A percentile compares a stretch with the other conserved stretches of the same genome.
These are phyloP conservation scores for Mionectes olivaceus DNA, from an alignment of 2,797 vertebrate species.

Conservation along the genomic window DNA sequence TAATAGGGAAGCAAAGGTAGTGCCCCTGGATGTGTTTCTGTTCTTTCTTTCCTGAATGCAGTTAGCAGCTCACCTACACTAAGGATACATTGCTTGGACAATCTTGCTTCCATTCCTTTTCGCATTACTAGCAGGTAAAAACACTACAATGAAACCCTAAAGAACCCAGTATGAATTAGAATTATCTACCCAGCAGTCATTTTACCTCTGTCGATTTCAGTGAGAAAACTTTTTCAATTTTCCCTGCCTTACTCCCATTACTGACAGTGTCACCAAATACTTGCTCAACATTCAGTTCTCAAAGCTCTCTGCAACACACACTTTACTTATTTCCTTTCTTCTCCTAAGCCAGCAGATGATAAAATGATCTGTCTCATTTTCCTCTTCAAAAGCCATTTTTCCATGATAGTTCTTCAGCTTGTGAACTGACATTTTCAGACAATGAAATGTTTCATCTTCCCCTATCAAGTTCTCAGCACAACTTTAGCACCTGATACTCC, in stretches of 20 bases:
- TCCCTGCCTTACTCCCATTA: background rate
- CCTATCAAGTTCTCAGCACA: background rate
- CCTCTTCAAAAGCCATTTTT: background rate
- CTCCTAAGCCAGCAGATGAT: background rate
- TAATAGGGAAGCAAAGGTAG: background rate
- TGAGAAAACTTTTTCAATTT: background rate
- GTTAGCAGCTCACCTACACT: background rate
- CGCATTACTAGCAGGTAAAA: background rate
- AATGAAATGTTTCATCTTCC: background rate
- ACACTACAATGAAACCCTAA: background rate
- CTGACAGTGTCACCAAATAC: background rate
- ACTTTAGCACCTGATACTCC: background rate
- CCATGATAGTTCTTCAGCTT: background rate
- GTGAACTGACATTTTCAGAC: background rate
- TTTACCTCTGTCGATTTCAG: background rate
- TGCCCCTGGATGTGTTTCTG: background rate
- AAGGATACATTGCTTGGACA: background rate
- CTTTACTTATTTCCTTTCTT: background rate
- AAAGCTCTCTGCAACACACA: background rate
- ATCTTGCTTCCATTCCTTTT: background rate
- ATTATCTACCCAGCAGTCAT: background rate
- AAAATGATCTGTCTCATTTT: background rate
- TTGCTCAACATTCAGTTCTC: background rate
- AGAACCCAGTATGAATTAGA: background rate
- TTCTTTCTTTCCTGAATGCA: background rate